Conservation (phyloP, 2,797 vertebrate genomes). For the Neosilurus mollespiculum region DNA sequence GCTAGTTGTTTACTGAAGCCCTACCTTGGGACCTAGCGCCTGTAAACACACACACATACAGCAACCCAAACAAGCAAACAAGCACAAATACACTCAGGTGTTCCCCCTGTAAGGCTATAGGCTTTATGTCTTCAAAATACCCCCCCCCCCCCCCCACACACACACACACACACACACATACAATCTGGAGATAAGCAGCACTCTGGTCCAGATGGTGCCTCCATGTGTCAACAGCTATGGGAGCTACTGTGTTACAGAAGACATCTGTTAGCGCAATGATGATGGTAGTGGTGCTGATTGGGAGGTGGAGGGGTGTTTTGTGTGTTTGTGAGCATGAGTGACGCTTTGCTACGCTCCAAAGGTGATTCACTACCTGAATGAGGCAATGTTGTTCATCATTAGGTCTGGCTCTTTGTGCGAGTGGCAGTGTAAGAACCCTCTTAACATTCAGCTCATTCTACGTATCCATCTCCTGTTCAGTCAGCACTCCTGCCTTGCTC, state of each 20-base stretch:
- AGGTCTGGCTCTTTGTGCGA: conserved; percentile 58
- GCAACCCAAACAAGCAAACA: conserved; percentile 58
- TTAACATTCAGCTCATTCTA: conserved; percentile 22
- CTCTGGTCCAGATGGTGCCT: conserved; percentile 78
- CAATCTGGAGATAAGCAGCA: conserved; percentile 73
- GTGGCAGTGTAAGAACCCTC: conserved; percentile 4
- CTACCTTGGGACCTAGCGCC: conserved; percentile 42
- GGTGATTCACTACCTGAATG: conserved; percentile 74
- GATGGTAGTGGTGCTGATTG: conserved; percentile 63
- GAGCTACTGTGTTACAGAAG: conserved; percentile 83
- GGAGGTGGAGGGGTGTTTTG: conserved; percentile 33
- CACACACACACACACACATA: conserved; percentile 56
- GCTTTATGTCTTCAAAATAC: conserved; percentile 68
- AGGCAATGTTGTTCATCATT: conserved; percentile 73
- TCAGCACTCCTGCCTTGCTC: conserved; percentile 50
- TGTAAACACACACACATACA: conserved; percentile 49
- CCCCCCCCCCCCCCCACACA: conserved; percentile 56
- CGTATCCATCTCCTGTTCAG: conserved; percentile 43
- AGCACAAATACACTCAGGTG: conserved; percentile 73
- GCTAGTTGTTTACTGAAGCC: conserved; percentile 23
- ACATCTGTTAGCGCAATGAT: conserved; percentile 80
- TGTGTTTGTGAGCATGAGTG: conserved; percentile 52
- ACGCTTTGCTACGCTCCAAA: conserved; percentile 63
- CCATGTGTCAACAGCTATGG: conserved; percentile 80
- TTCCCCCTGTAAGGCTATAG: conserved; percentile 61